A percentile compares a stretch with the other conserved stretches of the same genome.
These are phyloP conservation scores for Geopemphigus sp. DNA, from an alignment of 1,140 invertebrate genomes.

Conservation along the genomic window DNA sequence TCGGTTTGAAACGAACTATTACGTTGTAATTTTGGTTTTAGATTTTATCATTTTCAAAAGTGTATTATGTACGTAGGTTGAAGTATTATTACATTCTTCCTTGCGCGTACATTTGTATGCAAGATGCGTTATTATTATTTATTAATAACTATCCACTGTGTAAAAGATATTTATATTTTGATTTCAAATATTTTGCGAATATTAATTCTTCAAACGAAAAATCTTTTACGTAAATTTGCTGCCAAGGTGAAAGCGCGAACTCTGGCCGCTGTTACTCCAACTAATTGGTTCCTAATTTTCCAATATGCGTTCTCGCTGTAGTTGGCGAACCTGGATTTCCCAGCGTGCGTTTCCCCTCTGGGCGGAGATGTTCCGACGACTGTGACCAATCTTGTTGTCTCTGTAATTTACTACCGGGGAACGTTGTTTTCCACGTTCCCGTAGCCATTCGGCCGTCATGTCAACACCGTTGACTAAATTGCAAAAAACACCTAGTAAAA, in stretches of 20 bases:
- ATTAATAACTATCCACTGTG: too few relatives aligned
- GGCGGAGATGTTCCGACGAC: constrained; percentile 5
- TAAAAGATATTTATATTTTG: too few relatives aligned
- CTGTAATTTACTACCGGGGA: neutral
- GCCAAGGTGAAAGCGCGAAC: constrained; percentile 12
- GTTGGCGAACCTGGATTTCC: constrained; percentile 38
- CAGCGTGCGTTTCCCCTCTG: constrained; percentile 11
- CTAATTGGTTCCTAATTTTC: constrained; percentile 23
- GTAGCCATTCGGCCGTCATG: too few relatives aligned
- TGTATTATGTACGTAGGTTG: neutral
- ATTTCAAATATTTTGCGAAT: too few relatives aligned
- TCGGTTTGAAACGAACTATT: constrained; percentile 16
- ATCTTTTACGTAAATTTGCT: neutral
- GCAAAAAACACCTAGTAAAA: neutral
- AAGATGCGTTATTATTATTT: too few relatives aligned
- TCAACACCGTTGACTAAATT: too few relatives aligned
- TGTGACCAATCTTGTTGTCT: constrained; percentile 32
- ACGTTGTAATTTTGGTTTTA: neutral
- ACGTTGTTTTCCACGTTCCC: neutral
- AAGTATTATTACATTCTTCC: too few relatives aligned
- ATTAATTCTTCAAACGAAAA: too few relatives aligned
- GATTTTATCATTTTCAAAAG: neutral
- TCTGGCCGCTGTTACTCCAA: constrained; percentile 15
- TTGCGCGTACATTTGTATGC: too few relatives aligned
- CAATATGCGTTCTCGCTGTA: neutral